phyloP scores from a whole-genome alignment of 2,113 vertebrate species.

The Dermatemys mawii region DNA sequence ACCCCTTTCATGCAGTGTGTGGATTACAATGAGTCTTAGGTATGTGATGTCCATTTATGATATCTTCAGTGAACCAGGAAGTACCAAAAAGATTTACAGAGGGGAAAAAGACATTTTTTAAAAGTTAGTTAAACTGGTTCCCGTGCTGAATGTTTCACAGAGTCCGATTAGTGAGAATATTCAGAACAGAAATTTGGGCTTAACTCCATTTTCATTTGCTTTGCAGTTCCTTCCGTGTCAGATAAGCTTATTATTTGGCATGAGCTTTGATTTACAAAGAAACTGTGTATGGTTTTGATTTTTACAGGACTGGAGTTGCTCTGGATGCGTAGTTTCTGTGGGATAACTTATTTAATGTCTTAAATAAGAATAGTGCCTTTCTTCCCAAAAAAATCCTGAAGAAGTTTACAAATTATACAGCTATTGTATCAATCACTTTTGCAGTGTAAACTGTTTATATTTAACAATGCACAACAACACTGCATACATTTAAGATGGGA shows the following conservation, averaged over 20 bases:
- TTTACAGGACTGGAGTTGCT: slow-evolving; percentile 24
- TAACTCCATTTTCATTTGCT: slow-evolving; percentile 44
- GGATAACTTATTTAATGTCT: not conserved
- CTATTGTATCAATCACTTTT: not conserved
- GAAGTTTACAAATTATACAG: not conserved
- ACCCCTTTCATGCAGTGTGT: slow-evolving; percentile 1
- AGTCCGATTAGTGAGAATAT: slow-evolving; percentile 45
- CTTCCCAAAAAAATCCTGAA: not conserved
- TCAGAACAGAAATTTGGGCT: slow-evolving; percentile 26
- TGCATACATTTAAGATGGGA: not conserved
- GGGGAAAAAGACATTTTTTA: slow-evolving; percentile 53
- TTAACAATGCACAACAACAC: not conserved
- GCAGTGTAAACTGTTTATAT: not conserved
- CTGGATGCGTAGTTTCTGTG: not conserved
- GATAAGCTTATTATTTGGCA: slow-evolving; percentile 39
- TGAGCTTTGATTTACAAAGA: slow-evolving; percentile 16
- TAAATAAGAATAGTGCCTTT: not conserved
- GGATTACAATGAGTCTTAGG: slow-evolving; percentile 64
- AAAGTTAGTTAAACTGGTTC: slow-evolving; percentile 57
- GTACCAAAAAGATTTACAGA: slow-evolving; percentile 37
- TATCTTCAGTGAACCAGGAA: slow-evolving; percentile 50
- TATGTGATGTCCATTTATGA: slow-evolving; percentile 61
- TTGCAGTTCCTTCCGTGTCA: slow-evolving; percentile 49
- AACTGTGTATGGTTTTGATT: not conserved
- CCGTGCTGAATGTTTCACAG: slow-evolving; percentile 47